These are phyloP conservation scores for Stegodyphus mimosarum DNA, from an alignment of 1,140 invertebrate species.

Conservation along the genomic window DNA sequence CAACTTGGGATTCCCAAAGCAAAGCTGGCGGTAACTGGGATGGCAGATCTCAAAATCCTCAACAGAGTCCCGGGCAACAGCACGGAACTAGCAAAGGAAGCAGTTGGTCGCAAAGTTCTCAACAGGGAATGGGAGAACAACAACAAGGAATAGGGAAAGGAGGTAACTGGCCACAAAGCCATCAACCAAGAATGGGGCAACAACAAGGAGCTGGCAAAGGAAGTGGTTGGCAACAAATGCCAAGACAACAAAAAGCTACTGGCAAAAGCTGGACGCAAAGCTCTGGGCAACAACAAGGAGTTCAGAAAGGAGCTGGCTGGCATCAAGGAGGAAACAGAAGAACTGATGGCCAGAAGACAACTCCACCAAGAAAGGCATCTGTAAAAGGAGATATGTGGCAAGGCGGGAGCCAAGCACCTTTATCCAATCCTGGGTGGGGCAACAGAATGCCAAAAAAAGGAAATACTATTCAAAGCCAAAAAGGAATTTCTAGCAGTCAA, in stretches of 20 bases:
- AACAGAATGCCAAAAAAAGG: neutral
- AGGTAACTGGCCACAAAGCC: neutral
- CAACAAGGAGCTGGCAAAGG: neutral
- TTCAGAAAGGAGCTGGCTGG: neutral
- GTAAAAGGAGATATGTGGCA: neutral
- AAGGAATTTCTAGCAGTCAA: neutral
- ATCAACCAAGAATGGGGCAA: neutral
- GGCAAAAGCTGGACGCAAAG: neutral
- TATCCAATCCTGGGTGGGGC: neutral
- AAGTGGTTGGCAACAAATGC: too few species aligned
- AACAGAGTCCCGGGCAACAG: neutral
- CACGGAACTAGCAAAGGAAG: neutral
- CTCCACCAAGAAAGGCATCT: neutral
- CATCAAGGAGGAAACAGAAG: neutral
- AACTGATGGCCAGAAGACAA: too few species aligned
- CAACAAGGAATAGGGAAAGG: neutral
- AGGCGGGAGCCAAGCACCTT: neutral
- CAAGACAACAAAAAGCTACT: neutral
- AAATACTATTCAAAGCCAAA: neutral
- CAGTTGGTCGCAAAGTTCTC: neutral
- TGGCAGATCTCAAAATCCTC: neutral
- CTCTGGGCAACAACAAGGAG: conserved; percentile 1
- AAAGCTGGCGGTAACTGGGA: neutral
- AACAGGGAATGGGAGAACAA: neutral
- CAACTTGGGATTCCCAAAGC: neutral